These are phyloP conservation scores for Circaetus gallicus DNA, from an alignment of 2,113 vertebrate genomes.

Conservation along the genomic window DNA sequence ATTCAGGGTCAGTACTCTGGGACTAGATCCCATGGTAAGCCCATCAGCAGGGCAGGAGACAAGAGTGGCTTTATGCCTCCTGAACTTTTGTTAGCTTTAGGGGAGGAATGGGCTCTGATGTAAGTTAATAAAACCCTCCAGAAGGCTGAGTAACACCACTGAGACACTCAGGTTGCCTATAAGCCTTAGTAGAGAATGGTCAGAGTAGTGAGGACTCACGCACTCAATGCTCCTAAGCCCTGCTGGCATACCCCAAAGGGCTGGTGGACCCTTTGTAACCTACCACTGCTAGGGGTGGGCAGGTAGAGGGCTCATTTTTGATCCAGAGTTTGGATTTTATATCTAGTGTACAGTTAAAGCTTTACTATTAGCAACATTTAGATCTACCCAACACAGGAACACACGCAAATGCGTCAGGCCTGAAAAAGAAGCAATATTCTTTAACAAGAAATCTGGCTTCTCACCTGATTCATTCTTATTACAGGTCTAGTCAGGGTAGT, in stretches of 20 bases:
- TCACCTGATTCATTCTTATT: slow-evolving; percentile 67
- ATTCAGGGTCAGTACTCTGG: neutral
- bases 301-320: neutral
- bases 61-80: neutral
- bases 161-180: neutral
- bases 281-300: neutral
- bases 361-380: neutral
- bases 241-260: neutral
- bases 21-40: neutral
- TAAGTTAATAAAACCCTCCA: neutral
- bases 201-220: neutral
- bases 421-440: neutral
- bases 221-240: neutral
- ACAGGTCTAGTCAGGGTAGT: slow-evolving; percentile 51
- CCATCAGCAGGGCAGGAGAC: neutral
- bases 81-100: neutral
- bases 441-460: neutral
- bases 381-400: neutral
- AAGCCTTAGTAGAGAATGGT: neutral
- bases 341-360: neutral
- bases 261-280: neutral
- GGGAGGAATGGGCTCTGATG: neutral
- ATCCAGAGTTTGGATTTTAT: neutral
- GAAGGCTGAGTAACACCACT: neutral
- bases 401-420: neutral